Percentiles rank a stretch among this genome's conserved stretches.
These are phyloP conservation scores for Sturnus vulgaris DNA, from an alignment of 2,113 vertebrate genomes.

Conservation along the genomic window DNA sequence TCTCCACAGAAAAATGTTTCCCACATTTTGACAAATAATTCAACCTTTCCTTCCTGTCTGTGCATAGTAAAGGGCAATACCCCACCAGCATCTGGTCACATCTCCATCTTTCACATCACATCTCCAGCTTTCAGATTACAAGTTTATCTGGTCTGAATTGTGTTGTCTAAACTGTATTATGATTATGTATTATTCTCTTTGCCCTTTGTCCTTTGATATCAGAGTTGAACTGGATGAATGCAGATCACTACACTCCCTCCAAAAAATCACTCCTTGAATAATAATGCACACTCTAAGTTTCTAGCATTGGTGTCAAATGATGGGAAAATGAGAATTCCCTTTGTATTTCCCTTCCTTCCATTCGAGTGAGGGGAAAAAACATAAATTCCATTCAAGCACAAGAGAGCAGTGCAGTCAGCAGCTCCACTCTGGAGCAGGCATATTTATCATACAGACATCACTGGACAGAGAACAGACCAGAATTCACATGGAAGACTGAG, in stretches of 20 bases:
- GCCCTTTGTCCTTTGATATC: neutral
- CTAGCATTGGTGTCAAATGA: accelerated
- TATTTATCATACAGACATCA: neutral
- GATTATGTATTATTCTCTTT: neutral
- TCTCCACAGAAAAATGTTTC: neutral
- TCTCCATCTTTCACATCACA: neutral
- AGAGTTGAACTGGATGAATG: neutral
- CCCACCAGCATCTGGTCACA: neutral
- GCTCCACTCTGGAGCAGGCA: neutral
- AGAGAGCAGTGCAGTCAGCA: neutral
- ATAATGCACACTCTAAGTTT: neutral
- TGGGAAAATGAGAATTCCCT: neutral
- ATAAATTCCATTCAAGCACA: neutral
- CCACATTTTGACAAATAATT: neutral
- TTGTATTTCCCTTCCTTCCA: neutral
- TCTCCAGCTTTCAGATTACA: neutral
- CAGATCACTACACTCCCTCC: neutral
- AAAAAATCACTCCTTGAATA: neutral
- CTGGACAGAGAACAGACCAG: neutral
- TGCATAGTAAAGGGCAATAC: neutral
- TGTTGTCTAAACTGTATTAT: neutral
- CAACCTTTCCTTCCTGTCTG: neutral
- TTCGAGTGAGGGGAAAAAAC: neutral
- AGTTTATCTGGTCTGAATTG: neutral
- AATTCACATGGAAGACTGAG: neutral